phyloP scores from a whole-genome alignment of 2,888 invertebrate genomes.

The Lycocerus yunnanus region DNA sequence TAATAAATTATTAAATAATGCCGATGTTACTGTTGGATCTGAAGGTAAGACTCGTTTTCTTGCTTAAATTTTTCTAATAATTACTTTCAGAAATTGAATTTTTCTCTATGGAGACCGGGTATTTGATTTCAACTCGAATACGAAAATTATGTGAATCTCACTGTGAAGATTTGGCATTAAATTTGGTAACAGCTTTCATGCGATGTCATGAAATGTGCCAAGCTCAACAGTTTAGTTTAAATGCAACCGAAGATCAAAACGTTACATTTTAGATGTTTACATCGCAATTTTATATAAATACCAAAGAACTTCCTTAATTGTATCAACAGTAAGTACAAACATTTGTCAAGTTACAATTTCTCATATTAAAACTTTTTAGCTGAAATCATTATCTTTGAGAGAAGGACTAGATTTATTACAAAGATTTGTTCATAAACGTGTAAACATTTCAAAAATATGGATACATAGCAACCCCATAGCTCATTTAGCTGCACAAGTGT shows the following conservation, averaged over 20 bases:
- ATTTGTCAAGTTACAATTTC: conserved; percentile 8
- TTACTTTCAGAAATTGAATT: conserved; percentile 57
- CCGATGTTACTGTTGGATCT: conserved; percentile 46
- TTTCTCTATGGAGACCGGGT: conserved; percentile 62
- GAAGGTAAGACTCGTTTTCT: conserved; percentile 42
- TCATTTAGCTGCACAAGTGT: conserved; percentile 61
- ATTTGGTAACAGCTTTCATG: conserved; percentile 60
- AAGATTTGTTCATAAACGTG: conserved; percentile 56
- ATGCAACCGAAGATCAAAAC: conserved; percentile 57
- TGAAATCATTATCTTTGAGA: conserved; percentile 60
- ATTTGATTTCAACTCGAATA: conserved; percentile 62
- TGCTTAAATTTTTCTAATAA: neutral
- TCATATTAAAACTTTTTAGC: conserved; percentile 48
- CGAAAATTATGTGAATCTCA: conserved; percentile 65
- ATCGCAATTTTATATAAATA: conserved; percentile 59
- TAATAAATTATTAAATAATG: conserved; percentile 45
- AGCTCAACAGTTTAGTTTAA: conserved; percentile 47
- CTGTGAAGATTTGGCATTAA: conserved; percentile 66
- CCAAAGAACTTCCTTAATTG: conserved; percentile 26
- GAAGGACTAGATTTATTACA: conserved; percentile 62
- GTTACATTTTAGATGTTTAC: conserved; percentile 65
- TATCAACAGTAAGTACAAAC: conserved; percentile 26
- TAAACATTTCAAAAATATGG: conserved; percentile 61
- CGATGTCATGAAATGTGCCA: conserved; percentile 50
- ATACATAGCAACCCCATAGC: conserved; percentile 61